phyloP scores from a whole-genome alignment of 2,888 invertebrate genomes.

The Augiades crinisus region DNA sequence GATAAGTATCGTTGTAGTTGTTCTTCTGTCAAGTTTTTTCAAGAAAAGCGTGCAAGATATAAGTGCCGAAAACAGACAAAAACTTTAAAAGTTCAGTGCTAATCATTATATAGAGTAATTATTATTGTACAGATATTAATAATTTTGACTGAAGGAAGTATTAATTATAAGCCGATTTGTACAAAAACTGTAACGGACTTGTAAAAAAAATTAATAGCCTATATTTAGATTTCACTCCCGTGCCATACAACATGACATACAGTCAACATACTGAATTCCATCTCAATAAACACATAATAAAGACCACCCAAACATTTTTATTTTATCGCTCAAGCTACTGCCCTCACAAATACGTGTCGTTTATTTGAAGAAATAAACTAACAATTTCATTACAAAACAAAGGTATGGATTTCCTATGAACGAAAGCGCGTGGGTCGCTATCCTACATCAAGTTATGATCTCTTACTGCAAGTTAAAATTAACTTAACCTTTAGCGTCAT shows the following conservation, averaged over 20 bases:
- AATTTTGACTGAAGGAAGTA: too few species aligned
- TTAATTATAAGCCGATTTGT: too few species aligned
- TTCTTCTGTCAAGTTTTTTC: too few species aligned
- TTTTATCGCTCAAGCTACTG: conserved; percentile 43
- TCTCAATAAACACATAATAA: conserved; percentile 33
- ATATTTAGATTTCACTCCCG: background rate
- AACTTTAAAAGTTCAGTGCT: too few species aligned
- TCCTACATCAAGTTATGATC: conserved; percentile 51
- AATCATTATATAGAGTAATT: too few species aligned
- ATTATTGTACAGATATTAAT: too few species aligned
- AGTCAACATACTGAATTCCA: background rate
- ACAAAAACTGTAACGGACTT: too few species aligned
- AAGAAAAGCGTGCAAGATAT: too few species aligned
- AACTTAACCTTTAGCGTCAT: conserved; percentile 29
- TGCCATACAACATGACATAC: background rate
- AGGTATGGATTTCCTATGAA: conserved; percentile 67
- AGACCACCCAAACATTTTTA: conserved; percentile 59
- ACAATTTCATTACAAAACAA: conserved; percentile 77
- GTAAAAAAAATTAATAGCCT: too few species aligned
- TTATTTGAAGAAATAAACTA: conserved; percentile 69
- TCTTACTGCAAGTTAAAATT: conserved; percentile 29
- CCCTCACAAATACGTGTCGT: conserved; percentile 50
- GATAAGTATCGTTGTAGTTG: too few species aligned
- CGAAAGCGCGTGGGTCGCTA: conserved; percentile 71
- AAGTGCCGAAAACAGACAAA: too few species aligned